These are phyloP conservation scores for Verasper variegatus DNA, from an alignment of 2,113 vertebrate species.

Conservation along the genomic window DNA sequence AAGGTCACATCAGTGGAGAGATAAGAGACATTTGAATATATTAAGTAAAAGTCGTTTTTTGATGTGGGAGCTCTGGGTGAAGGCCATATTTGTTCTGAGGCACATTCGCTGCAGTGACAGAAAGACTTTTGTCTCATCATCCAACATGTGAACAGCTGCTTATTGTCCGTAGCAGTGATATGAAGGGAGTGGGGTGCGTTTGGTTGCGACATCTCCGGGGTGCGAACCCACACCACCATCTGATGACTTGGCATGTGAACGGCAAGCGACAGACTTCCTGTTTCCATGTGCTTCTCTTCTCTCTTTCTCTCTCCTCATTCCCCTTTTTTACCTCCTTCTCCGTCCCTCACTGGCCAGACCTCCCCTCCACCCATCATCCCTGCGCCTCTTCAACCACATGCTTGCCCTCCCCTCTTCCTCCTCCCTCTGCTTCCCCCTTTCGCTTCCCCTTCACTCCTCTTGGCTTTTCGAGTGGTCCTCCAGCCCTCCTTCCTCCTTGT, in stretches of 20 bases:
- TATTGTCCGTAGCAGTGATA: conserved; percentile 77
- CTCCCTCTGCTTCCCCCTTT: conserved; percentile 74
- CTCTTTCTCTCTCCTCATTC: neutral
- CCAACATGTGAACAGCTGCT: conserved; percentile 78
- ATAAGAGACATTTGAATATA: conserved; percentile 15
- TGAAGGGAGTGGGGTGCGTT: conserved; percentile 68
- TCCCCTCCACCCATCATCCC: conserved; percentile 31
- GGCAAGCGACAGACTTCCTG: conserved; percentile 75
- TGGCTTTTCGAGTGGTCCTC: conserved; percentile 70
- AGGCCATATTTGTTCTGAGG: conserved; percentile 48
- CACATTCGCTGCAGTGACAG: conserved; percentile 61
- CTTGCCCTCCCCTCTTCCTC: conserved; percentile 61
- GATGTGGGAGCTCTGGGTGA: conserved; percentile 43
- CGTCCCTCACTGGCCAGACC: conserved; percentile 44
- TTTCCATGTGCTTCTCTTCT: conserved; percentile 64
- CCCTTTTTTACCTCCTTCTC: neutral
- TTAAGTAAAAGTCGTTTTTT: conserved; percentile 21
- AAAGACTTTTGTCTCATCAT: conserved; percentile 70
- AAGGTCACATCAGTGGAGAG: conserved; percentile 37
- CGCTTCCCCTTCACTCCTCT: conserved; percentile 69
- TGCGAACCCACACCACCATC: conserved; percentile 77
- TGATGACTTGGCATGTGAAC: conserved; percentile 78
- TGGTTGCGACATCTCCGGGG: conserved; percentile 77
- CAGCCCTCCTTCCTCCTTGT: conserved; percentile 49
- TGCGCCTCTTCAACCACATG: conserved; percentile 54